phyloP scores from a whole-genome alignment of 2,888 invertebrate genomes.

The Eulithis prunata region DNA sequence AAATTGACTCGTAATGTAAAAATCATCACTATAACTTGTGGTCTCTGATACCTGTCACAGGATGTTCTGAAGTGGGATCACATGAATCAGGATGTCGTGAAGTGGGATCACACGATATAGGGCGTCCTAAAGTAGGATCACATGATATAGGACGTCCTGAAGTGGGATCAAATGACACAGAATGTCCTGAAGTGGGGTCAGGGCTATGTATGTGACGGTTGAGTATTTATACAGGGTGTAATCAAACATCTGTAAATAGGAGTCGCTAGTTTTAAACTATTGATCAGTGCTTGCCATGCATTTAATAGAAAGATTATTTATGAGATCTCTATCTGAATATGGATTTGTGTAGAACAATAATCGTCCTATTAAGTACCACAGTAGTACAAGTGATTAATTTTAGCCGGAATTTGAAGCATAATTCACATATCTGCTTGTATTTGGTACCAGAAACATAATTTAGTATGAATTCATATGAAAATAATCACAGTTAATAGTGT shows the following conservation, averaged over 20 bases:
- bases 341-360: neutral
- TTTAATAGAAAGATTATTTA: slow-evolving; percentile 16
- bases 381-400: neutral
- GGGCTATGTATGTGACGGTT: neutral
- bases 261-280: slow-evolving; percentile 14
- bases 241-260: slow-evolving; percentile 18
- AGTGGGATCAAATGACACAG: neutral
- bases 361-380: neutral
- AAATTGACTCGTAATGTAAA: slow-evolving; percentile 10
- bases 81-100: neutral
- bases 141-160: neutral
- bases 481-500: too few species aligned
- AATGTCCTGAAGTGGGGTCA: neutral
- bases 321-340: neutral
- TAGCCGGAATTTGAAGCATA: too few species aligned
- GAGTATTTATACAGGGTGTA: slow-evolving; percentile 2
- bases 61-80: neutral
- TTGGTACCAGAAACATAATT: too few species aligned
- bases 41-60: neutral
- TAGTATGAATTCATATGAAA: too few species aligned
- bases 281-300: slow-evolving; percentile 27
- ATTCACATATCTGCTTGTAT: too few species aligned
- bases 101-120: neutral
- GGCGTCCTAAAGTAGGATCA: neutral
- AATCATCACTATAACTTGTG: neutral